Evolutionary conservation across 2,888 invertebrate genomes (phyloP), one percentile per base, ranked within the genome.

Genomic region (Sphaerophoria rueppellii): DNA sequence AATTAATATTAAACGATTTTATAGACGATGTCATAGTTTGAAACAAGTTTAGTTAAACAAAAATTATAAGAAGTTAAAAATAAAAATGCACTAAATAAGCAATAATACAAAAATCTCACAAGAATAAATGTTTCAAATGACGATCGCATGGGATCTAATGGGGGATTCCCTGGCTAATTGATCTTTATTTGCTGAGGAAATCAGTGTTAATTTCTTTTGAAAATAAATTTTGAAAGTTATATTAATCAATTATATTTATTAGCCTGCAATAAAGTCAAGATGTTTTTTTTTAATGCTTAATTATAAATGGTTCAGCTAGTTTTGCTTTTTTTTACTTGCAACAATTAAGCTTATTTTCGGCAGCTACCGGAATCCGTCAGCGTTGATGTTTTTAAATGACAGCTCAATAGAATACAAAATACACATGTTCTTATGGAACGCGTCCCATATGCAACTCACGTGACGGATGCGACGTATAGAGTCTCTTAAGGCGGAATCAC

Each of bases 131-230:
- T 6, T 43, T 40, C 40, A 43, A 11, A 43, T 34, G 34, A 55
- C 11, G 4, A 52, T 9, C 52, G 24, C 24, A 2, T n/a, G n/a
- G 4, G 9, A 16, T 16, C 24, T 24, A 9, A 12, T 34, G 4
- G 55, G 55, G 55, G 55, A 34, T 55, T 55, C 55, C 55, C 55
- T 34, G 6, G 4, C n/a, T 2, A n/a, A 55, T 34, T 55, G 14
- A 54, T 32, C 54, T 54, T 55, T 34, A 34, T 12, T 9, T 43
- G 43, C 12, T 43, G 4, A 43, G 11, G 43, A 6, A 43, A 12
- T 11, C 4, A 43, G 43, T 43, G 43, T 43, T 4, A 32, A n/a
- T 55, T 55, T 24, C 24, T 24, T 24, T 32, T 55, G 2, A 9
- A 55, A 55, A n/a, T 14, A 55, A 34, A 32, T 12, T 34, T 4